Percentiles rank a stretch among this genome's conserved stretches.
Evolutionary conservation across 2,888 invertebrate species (phyloP).

Genomic region (Drosophila subquinaria): DNA sequence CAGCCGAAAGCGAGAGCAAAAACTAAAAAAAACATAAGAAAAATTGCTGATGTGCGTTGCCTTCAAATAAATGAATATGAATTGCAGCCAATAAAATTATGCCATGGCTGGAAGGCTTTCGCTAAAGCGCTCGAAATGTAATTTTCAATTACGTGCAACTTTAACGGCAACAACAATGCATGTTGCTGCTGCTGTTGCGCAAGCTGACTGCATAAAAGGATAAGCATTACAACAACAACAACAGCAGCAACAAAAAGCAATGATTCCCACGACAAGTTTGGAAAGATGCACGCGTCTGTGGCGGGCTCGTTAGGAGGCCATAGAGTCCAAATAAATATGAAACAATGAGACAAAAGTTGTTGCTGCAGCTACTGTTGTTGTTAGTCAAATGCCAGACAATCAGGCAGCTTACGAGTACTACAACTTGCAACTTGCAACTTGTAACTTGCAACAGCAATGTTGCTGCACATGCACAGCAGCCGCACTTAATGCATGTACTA

Average conservation of each 20-base stretch:
- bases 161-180: constrained; percentile 28
- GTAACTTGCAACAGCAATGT: constrained; percentile 25
- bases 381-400: constrained; percentile 59
- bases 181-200: constrained; percentile 65
- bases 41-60: constrained; percentile 48
- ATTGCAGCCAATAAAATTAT: constrained; percentile 73
- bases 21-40: constrained; percentile 8
- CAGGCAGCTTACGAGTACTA: constrained; percentile 45
- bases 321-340: constrained; percentile 78
- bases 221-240: constrained; percentile 66
- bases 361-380: constrained; percentile 13
- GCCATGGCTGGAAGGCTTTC: constrained; percentile 59
- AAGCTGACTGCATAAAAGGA: constrained; percentile 76
- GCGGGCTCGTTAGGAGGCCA: constrained; percentile 69
- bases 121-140: constrained; percentile 60
- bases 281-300: constrained; percentile 73
- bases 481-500: constrained; percentile 78
- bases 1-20: background rate
- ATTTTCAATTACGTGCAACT: constrained; percentile 74
- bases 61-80: constrained; percentile 75
- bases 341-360: constrained; percentile 73
- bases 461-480: constrained; percentile 65
- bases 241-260: constrained; percentile 36
- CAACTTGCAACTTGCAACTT: constrained; percentile 39
- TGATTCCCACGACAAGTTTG: constrained; percentile 72